Evolutionary conservation across 1,140 invertebrate genomes (phyloP).

Genomic region (Caenorhabditis remanei): DNA sequence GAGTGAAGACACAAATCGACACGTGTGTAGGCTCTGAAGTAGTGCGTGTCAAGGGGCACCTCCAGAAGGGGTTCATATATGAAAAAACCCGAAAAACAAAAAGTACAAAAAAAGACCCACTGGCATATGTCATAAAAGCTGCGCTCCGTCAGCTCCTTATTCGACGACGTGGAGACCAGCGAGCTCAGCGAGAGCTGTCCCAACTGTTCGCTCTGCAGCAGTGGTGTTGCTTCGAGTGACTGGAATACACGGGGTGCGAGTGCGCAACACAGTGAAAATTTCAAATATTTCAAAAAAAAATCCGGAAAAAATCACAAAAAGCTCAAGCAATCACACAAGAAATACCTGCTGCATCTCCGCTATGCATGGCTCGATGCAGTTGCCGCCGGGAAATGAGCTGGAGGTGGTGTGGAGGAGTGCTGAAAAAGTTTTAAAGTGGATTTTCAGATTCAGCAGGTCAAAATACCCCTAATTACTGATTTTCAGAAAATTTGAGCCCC

Average conservation of each 20-base stretch:
- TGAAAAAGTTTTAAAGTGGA: neutral
- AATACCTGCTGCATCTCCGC: conserved; percentile 60
- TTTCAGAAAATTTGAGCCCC: too few relatives aligned
- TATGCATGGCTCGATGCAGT: conserved; percentile 62
- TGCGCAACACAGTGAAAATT: conserved; percentile 24
- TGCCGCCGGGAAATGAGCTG: conserved; percentile 54
- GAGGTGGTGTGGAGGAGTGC: neutral
- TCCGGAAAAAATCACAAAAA: neutral
- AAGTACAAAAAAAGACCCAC: conserved; percentile 59
- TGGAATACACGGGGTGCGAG: conserved; percentile 32
- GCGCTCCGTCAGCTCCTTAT: conserved; percentile 65
- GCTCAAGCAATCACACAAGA: conserved; percentile 17
- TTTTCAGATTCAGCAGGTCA: neutral
- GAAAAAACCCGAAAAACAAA: neutral
- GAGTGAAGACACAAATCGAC: conserved; percentile 60
- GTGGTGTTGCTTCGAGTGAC: conserved; percentile 66
- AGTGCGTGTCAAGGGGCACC: conserved; percentile 38
- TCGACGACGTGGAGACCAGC: conserved; percentile 55
- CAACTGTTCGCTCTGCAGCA: conserved; percentile 64
- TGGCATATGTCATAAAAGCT: conserved; percentile 65
- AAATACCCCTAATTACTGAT: neutral
- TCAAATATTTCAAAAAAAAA: conserved; percentile 1
- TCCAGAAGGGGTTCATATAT: neutral
- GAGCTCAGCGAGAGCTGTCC: conserved; percentile 61
- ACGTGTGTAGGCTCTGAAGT: conserved; percentile 61